Base-by-base conservation (phyloP, 1,140 invertebrate species). In the Heliconius nattereri region DNA sequence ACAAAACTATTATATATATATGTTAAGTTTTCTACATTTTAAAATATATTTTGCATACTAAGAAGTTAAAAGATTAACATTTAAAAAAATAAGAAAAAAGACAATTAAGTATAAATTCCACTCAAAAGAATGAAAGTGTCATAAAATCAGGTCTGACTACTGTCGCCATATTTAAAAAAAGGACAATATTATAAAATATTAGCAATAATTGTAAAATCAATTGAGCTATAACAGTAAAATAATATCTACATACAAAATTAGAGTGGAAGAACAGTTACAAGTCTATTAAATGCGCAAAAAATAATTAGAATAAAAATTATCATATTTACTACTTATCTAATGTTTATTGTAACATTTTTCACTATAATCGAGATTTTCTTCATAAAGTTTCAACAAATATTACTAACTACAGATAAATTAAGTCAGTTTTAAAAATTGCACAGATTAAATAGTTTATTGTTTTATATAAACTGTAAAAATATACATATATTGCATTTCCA, bases 301-400 rank as follows among this genome's bases (percentile, higher is more conserved):
- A 76, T 29, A 76, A 70, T 45, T 66, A 66, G 66, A 71, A 70
- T 76, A 60, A 52, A 20, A 66, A 66, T 76, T 26, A 71, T 20
- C 49, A 76, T 66, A 76, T 45, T 76, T 29, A 76, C 75, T 76
- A 76, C 75, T 76, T 76, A 49, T 40, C 45, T 45, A 71, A 57
- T 75, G 60, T 54, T 45, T 74, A 74, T 52, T 74, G 26, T 71
- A 76, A 76, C 35, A 76, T 49, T 76, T 37, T 76, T 60, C 60
- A 66, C n/a, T 66, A 32, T 71, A 49, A 76, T 70, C 54, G 74
- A 66, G 32, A 66, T 60, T 26, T 60, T 57, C 11, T 26, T 26
- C 26, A 29, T 26, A 66, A 66, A 29, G 5, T 26, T 66, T 66
- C 5, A 66, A 66, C 60, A 66, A 66, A 66, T 66, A 66, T 66